Evolutionary conservation across 1,140 invertebrate species (phyloP), one percentile per base, ranked within the genome.

Genomic region (Trichonephila clavipes): DNA sequence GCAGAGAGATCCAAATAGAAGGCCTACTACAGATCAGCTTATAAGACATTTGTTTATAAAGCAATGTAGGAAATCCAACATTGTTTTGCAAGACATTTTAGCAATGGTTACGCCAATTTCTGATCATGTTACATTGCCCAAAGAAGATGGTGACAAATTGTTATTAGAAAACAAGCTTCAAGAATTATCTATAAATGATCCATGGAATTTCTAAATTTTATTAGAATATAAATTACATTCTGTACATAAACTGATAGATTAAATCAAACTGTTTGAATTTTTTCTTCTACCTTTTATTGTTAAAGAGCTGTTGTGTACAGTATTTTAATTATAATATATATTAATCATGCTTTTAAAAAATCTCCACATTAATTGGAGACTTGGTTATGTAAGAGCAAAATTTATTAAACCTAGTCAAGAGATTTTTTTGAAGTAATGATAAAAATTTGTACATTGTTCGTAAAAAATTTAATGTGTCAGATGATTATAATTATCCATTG

Each of bases 31-130:
- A 24, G 44, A 92, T 8, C 94, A 95, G 94, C 95, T 98, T 69
- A 95, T 98, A 28, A 96, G 96, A 88, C 98, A 98, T 95, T 96
- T 97, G 14, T 98, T 98, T 95, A 97, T 98, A 95, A 98, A 98
- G 95, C 95, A 96, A 93, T 86, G 95, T 28, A 95, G 95, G 83
- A 95, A 95, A 82, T 92, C 92, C 64, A 82, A 94, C 24, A 94
- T 95, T 87, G 90, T 95, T 64, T 95, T 97, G 81, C 95, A 96
- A 1, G 96, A 96, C 90, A 95, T 97, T 90, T 95, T 97, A 59
- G 96, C 96, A 88, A 96, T 96, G 92, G 96, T 96, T 28, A 95
- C 96, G 94, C 96, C 96, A 44, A 95, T 97, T 82, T 96, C 96
- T 86, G 96, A 96, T 81, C 85, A 88, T 77, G 24, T 82, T 44